phyloP scores from a whole-genome alignment of 2,113 vertebrate genomes.

The Eulemur macaco region DNA sequence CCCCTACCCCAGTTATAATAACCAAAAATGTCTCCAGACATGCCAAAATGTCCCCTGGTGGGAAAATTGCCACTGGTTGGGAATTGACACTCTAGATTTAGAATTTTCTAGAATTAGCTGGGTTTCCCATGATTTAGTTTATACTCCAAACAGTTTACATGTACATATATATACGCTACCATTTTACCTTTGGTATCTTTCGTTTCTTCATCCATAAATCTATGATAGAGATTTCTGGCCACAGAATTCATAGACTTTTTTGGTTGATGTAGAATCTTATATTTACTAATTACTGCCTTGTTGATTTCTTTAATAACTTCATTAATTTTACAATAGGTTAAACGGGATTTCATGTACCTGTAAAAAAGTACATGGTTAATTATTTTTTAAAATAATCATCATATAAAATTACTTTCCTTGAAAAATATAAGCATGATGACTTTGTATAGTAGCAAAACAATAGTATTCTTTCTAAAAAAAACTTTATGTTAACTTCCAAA shows the following conservation, averaged over 20 bases:
- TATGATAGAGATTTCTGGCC: constrained; percentile 85
- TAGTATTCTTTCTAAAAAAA: not conserved
- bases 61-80: not conserved
- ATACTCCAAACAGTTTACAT: not conserved
- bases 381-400: constrained; percentile 7
- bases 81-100: not conserved
- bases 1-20: not conserved
- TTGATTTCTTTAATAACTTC: constrained; percentile 88
- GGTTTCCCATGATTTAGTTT: not conserved
- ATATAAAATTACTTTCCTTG: constrained; percentile 25
- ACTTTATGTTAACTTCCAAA: constrained; percentile 10
- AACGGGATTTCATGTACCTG: constrained; percentile 83
- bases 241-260: constrained; percentile 81
- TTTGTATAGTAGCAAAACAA: not conserved
- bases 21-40: not conserved
- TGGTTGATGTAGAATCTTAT: constrained; percentile 90
- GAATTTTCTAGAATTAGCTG: not conserved
- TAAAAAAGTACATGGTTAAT: constrained; percentile 24
- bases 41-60: not conserved
- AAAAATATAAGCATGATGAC: not conserved
- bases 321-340: constrained; percentile 90
- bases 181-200: constrained; percentile 91
- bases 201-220: constrained; percentile 91
- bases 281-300: constrained; percentile 87
- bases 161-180: fast-evolving